phyloP scores from a whole-genome alignment of 2,113 vertebrate species.

The Melanocharis versteri region DNA sequence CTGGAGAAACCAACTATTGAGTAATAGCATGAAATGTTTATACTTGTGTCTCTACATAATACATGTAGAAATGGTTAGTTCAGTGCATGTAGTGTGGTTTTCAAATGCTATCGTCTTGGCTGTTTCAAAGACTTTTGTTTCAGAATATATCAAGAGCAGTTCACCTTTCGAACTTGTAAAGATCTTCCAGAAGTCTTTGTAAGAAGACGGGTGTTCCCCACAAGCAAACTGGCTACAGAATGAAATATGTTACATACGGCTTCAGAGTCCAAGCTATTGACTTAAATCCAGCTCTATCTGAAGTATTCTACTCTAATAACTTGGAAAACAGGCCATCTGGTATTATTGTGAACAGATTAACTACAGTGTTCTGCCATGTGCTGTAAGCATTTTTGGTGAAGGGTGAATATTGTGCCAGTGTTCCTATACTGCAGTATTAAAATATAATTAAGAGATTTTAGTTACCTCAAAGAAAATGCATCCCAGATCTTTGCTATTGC shows the following conservation, averaged over 20 bases:
- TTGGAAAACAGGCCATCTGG: background rate
- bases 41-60: background rate
- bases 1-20: background rate
- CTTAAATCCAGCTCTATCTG: background rate
- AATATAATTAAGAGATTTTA: background rate
- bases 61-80: background rate
- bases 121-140: constrained; percentile 62
- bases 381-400: background rate
- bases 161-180: background rate
- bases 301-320: background rate
- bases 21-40: background rate
- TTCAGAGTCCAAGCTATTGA: background rate
- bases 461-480: background rate
- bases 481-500: background rate
- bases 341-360: background rate
- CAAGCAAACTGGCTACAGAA: background rate
- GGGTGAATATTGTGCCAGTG: background rate
- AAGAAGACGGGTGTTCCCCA: constrained; percentile 10
- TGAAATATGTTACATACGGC: background rate
- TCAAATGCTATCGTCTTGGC: constrained; percentile 51
- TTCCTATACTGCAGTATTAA: background rate
- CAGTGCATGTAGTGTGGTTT: constrained; percentile 12
- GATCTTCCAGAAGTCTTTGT: background rate
- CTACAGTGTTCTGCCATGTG: background rate
- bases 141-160: background rate